Evolutionary conservation across 2,797 vertebrate genomes (phyloP).

Genomic region (Saguinus oedipus): DNA sequence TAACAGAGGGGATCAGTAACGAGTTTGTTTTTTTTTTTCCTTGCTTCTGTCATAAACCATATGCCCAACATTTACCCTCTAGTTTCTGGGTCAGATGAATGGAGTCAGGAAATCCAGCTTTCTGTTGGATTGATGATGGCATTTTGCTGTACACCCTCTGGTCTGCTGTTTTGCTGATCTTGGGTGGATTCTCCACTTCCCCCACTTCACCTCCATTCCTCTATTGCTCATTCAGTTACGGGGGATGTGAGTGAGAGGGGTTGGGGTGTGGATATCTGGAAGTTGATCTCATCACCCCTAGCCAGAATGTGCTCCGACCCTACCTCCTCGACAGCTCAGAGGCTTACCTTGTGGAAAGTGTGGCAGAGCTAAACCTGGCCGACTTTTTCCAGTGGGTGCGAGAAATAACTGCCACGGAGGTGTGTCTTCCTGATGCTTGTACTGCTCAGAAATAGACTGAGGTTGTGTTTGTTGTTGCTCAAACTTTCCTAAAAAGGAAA

Average conservation of each 20-base stretch:
- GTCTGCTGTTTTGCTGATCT: background rate
- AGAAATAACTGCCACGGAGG: slow-evolving; percentile 43
- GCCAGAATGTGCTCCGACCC: background rate
- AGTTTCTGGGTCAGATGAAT: background rate
- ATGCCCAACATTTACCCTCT: background rate
- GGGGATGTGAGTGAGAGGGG: background rate
- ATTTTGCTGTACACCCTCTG: background rate
- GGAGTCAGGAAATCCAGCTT: background rate
- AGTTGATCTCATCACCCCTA: background rate
- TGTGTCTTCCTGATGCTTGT: slow-evolving; percentile 18
- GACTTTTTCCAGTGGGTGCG: background rate
- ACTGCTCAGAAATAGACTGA: background rate
- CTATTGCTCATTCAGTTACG: background rate
- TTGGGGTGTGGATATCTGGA: background rate
- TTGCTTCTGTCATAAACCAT: background rate
- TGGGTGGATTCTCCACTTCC: background rate
- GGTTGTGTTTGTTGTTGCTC: slow-evolving; percentile 8
- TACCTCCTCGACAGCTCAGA: background rate
- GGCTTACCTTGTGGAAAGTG: slow-evolving; percentile 56
- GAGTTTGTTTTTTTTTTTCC: background rate
- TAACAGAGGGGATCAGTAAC: background rate
- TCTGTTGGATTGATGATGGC: background rate
- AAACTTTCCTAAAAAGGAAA: slow-evolving; percentile 69
- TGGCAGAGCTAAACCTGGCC: background rate
- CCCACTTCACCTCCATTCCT: background rate